These are phyloP conservation scores for Drosophila fungiperda DNA, from an alignment of 2,888 invertebrate species.

Conservation along the genomic window DNA sequence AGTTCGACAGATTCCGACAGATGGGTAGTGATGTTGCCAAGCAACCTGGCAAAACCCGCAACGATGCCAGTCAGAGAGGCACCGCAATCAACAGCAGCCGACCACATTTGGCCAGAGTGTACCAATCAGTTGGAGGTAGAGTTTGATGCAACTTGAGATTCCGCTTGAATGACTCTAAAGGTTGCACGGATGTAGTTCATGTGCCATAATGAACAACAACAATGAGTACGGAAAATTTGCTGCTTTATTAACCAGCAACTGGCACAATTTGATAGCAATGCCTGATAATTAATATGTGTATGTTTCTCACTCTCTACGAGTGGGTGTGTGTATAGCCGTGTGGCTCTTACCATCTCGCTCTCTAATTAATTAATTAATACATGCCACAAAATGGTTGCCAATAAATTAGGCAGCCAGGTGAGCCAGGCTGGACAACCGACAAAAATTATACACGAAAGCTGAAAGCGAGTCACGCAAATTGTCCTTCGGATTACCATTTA, in stretches of 20 bases:
- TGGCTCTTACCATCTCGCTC: constrained; percentile 31
- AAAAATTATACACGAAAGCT: constrained; percentile 32
- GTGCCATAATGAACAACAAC: constrained; percentile 36
- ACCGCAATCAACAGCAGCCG: constrained; percentile 30
- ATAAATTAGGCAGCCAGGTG: constrained; percentile 67
- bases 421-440: constrained; percentile 13
- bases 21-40: constrained; percentile 3
- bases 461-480: constrained; percentile 22
- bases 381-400: constrained; percentile 47
- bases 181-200: constrained; percentile 15
- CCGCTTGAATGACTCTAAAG: constrained; percentile 34
- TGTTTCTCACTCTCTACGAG: not conserved
- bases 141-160: constrained; percentile 11
- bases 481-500: constrained; percentile 33
- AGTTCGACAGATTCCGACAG: not conserved
- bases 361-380: constrained; percentile 75
- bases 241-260: constrained; percentile 32
- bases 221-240: constrained; percentile 26
- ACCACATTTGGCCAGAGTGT: constrained; percentile 34
- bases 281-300: constrained; percentile 53
- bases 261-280: constrained; percentile 39
- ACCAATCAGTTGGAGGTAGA: constrained; percentile 32
- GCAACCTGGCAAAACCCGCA: constrained; percentile 6
- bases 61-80: constrained; percentile 6
- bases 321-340: not conserved